These are phyloP conservation scores for Notodonta dromedarius DNA, from an alignment of 2,888 invertebrate genomes.

Conservation along the genomic window DNA sequence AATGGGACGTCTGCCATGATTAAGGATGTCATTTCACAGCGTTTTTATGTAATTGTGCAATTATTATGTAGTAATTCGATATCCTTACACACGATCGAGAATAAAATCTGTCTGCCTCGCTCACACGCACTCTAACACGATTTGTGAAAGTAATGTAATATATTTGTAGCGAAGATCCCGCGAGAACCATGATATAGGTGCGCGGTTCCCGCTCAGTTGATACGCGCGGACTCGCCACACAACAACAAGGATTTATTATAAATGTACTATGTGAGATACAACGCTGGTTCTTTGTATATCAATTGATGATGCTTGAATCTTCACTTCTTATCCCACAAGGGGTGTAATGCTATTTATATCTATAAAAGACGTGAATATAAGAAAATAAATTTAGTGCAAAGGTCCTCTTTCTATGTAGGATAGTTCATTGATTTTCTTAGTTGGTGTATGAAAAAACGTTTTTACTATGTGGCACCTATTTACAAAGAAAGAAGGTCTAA, in stretches of 20 bases:
- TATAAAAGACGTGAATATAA: background rate
- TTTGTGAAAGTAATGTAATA: background rate
- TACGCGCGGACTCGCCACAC: background rate
- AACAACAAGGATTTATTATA: background rate
- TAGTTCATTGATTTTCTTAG: too few species aligned
- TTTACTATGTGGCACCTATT: too few species aligned
- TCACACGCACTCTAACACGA: background rate
- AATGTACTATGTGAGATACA: background rate
- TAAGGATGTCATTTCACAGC: too few species aligned
- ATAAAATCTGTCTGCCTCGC: background rate
- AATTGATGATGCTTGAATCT: constrained; percentile 3
- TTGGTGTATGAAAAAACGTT: too few species aligned
- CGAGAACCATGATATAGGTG: background rate
- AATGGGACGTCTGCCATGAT: too few species aligned
- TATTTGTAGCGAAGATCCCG: background rate
- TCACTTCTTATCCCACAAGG: background rate
- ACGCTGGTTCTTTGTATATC: background rate
- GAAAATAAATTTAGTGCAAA: too few species aligned
- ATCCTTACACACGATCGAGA: background rate
- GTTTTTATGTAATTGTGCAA: too few species aligned
- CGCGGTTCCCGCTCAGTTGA: background rate
- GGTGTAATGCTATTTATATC: background rate
- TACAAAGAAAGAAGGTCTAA: too few species aligned
- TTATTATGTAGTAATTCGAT: too few species aligned
- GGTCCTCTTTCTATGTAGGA: too few species aligned